Evolutionary conservation across 2,113 vertebrate genomes (phyloP), one percentile per base, ranked within the genome.

Genomic region (Dromas ardeola): DNA sequence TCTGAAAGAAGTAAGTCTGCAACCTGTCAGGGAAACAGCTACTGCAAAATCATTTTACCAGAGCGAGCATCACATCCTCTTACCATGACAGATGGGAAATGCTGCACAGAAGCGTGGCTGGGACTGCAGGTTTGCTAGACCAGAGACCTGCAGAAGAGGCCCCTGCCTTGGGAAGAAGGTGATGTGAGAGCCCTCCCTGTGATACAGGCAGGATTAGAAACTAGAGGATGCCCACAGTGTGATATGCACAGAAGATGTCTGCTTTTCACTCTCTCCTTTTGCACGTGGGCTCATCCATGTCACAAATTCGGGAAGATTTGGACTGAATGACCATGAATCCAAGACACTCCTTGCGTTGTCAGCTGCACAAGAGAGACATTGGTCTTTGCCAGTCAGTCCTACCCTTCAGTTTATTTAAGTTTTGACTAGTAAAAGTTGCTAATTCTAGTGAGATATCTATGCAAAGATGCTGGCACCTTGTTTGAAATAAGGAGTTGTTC

Each of bases 101-200:
- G 3, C 43, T n/a, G 40, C 0, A 2, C 59, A 50, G 61, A 67
- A 72, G 52, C 0, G 0, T 40, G 52, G 15, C 22, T 77, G 29
- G 13, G 13, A 36, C 34, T 29, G 12, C 23, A 50, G 8, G 8
- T 71, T 59, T 77, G 47, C n/a, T 49, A 34, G 22, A 69, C 22
- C 70, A 86, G 25, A 81, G 32, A 52, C 43, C 29, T 55, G 47
- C 16, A 62, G 43, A 67, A 80, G 61, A 69, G 6, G 16, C n/a
- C 16, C 16, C 29, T 71, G 50, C 22, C 20, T 40, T 10, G 6
- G 53, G 21, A 74, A 14, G 11, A 69, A 63, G 62, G 56, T 0
- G 1, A 80, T 27, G 42, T 69, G 42, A 7, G 40, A 85, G 27
- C 9, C 14, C 4, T 85, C 6, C 14, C 6, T 32, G 29, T 22